Evolutionary conservation across 2,797 vertebrate genomes (phyloP), one percentile per base, ranked within the genome.

Genomic region (Melanotaenia maccullochi): DNA sequence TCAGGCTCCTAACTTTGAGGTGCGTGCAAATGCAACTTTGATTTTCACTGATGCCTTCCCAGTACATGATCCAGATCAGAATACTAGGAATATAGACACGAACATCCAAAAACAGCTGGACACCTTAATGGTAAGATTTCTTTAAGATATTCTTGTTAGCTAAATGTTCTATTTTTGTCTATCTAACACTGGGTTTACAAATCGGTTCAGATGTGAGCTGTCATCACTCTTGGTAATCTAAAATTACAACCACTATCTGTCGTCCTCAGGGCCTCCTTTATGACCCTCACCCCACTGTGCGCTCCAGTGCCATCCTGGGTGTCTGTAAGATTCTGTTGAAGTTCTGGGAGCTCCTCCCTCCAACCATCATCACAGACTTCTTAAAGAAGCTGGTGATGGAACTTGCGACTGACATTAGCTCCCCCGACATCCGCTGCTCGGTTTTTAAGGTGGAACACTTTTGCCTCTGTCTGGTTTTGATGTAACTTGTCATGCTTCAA

Each of bases 11-110:
- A 99, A 98, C 83, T 94, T 94, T 12, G 97, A 98, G 87, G 96
- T 99, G 42, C 96, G 98, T 2, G 95, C 97, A 57, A 99, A 98
- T 42, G 96, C 98, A 66, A 95, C 97, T 0, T 83, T 98, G 75
- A 78, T 99, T 49, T 98, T 99, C 86, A 91, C 96, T 0, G 97
- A 99, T 80, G 97, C 96, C 3, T 99, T 99, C 87, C 97, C 98
- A 7, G 0, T 99, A 69, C 93, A 96, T 1, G 94, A 98, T 77
- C 96, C 97, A 1, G 82, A 79, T 64, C 90, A 96, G 79, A 92
- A 44, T 64, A 79, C 85, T 18, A 75, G 94, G 54, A 92, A 92
- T 5, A 93, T 95, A 82, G 96, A 99, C 18, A 90, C 73, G 55
- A 92, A 93, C 78, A 94, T 99, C 78, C 97, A 99, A 90, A 97